Conservation (phyloP, 2,113 vertebrate species). For the Larimichthys polyactis region DNA sequence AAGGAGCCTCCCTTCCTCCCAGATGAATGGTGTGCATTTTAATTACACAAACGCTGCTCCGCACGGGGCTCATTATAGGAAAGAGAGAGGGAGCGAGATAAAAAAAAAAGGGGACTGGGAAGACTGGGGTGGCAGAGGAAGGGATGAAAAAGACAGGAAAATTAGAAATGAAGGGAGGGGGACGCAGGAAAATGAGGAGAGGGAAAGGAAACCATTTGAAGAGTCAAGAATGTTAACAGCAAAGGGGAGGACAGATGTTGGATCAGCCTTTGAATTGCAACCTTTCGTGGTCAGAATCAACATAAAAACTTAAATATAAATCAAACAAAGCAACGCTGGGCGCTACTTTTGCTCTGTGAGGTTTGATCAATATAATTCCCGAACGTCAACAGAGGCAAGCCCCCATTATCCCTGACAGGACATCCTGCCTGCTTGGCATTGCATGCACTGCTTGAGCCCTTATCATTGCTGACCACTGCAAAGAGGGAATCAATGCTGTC, state of each 20-base stretch:
- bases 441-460: slow-evolving; percentile 21
- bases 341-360: slow-evolving; percentile 3
- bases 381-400: slow-evolving; percentile 32
- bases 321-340: slow-evolving; percentile 3
- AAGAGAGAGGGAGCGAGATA: slow-evolving; percentile 30
- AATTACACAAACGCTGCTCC: slow-evolving; percentile 74
- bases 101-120: slow-evolving; percentile 15
- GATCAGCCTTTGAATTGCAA: slow-evolving; percentile 14
- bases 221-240: slow-evolving; percentile 32
- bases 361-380: slow-evolving; percentile 10
- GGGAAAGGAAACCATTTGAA: slow-evolving; percentile 51
- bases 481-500: slow-evolving; percentile 49
- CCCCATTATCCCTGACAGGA: slow-evolving; percentile 59
- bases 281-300: slow-evolving; percentile 7
- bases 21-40: slow-evolving; percentile 80
- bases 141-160: slow-evolving; percentile 47
- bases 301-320: slow-evolving; percentile 27
- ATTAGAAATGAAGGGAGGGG: slow-evolving; percentile 40
- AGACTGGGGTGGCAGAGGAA: slow-evolving; percentile 38
- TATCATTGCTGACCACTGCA: slow-evolving; percentile 55
- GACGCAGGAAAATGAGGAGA: slow-evolving; percentile 18
- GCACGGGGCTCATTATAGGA: slow-evolving; percentile 71
- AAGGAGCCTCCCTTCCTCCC: slow-evolving; percentile 81
- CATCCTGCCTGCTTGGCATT: slow-evolving; percentile 49
- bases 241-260: slow-evolving; percentile 1